A percentile compares a stretch with the other conserved stretches of the same genome.
Evolutionary conservation across 2,113 vertebrate species (phyloP).

Genomic region (Zosterops pallidus): DNA sequence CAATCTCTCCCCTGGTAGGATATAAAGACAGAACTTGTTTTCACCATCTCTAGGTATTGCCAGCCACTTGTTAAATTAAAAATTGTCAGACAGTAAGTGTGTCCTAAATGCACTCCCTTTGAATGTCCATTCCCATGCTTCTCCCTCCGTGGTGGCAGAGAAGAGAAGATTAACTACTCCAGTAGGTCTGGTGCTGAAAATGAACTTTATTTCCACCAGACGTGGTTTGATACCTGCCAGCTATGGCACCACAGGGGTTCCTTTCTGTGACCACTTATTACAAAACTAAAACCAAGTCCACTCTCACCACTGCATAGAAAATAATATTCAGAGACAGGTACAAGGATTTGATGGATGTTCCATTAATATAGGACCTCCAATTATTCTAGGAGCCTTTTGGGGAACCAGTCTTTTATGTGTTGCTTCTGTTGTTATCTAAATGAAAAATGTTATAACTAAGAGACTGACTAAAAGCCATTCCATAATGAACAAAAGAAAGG

Average conservation of each 20-base stretch:
- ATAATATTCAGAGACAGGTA: not conserved
- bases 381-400: not conserved
- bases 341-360: not conserved
- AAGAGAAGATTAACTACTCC: not conserved
- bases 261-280: not conserved
- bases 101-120: not conserved
- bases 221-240: not conserved
- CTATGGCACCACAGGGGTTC: not conserved
- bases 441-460: not conserved
- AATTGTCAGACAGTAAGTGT: not conserved
- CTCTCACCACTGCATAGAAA: not conserved
- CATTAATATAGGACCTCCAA: accelerated
- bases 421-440: not conserved
- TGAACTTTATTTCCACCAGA: not conserved
- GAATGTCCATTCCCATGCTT: not conserved
- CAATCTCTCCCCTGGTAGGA: not conserved
- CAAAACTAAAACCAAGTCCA: not conserved
- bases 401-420: not conserved
- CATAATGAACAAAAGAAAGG: not conserved
- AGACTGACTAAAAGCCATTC: not conserved
- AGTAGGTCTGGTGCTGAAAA: not conserved
- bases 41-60: not conserved
- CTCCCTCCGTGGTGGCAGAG: accelerated
- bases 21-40: not conserved
- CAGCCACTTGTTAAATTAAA: not conserved